Evolutionary conservation across 1,140 invertebrate species (phyloP).

Genomic region (Eurosta solidaginis): DNA sequence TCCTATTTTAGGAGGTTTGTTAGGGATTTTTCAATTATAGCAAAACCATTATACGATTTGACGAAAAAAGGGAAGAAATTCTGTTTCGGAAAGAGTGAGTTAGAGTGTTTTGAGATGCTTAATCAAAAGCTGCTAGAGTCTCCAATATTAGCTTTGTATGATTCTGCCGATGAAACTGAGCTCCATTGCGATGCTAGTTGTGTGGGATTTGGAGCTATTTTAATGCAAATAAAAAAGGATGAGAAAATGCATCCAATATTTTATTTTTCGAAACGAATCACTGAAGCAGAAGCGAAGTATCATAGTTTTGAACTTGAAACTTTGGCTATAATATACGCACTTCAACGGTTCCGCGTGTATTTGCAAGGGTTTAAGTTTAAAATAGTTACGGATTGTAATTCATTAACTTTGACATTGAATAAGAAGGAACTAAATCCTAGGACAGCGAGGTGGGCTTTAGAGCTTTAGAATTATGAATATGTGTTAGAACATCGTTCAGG

Average conservation of each 20-base stretch:
- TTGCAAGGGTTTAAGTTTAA: constrained; percentile 61
- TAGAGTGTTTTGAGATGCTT: constrained; percentile 22
- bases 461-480: constrained; percentile 34
- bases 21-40: constrained; percentile 45
- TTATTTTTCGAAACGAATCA: constrained; percentile 56
- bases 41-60: constrained; percentile 48
- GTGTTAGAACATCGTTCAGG: constrained; percentile 34
- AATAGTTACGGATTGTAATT: constrained; percentile 58
- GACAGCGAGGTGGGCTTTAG: constrained; percentile 52
- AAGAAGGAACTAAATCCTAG: too few relatives aligned
- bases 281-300: constrained; percentile 59
- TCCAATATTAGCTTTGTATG: constrained; percentile 53
- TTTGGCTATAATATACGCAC: constrained; percentile 61
- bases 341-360: constrained; percentile 62
- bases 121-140: constrained; percentile 33
- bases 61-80: constrained; percentile 40
- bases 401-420: constrained; percentile 53
- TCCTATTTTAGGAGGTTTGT: constrained; percentile 54
- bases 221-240: constrained; percentile 43
- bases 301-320: constrained; percentile 52
- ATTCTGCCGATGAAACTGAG: constrained; percentile 45
- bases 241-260: constrained; percentile 48
- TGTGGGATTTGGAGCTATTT: constrained; percentile 47
- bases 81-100: background rate
- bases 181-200: too few relatives aligned